phyloP scores from a whole-genome alignment of 2,797 vertebrate genomes.

The Leptatherina wallacei region DNA sequence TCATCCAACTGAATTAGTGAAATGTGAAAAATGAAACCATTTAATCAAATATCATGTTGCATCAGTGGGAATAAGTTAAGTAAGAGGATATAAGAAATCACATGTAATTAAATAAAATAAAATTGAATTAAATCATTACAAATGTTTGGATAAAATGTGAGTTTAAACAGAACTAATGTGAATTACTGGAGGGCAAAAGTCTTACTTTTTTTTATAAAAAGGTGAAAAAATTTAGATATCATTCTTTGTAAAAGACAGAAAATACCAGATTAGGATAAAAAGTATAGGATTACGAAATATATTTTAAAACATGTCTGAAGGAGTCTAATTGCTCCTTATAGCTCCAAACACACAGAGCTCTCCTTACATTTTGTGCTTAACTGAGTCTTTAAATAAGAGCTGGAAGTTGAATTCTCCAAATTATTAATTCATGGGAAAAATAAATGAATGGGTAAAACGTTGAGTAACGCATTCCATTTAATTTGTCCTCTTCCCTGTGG shows the following conservation, averaged over 20 bases:
- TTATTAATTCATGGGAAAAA: constrained; percentile 4
- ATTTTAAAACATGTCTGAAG: background rate
- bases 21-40: background rate
- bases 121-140: background rate
- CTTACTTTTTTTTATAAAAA: background rate
- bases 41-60: background rate
- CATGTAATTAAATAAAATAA: background rate
- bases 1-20: background rate
- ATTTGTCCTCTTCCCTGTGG: constrained; percentile 12
- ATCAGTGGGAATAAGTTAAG: background rate
- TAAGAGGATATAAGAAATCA: background rate
- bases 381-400: background rate
- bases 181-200: too few species aligned
- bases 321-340: background rate
- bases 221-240: background rate
- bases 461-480: constrained; percentile 10
- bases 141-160: background rate
- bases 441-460: constrained; percentile 2
- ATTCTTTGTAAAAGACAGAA: background rate
- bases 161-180: background rate
- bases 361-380: background rate
- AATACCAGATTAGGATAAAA: background rate
- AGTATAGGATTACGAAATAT: background rate
- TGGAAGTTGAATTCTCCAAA: constrained; percentile 6
- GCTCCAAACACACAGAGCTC: background rate